phyloP scores from a whole-genome alignment of 1,140 invertebrate species.

The Drosophila guanche region DNA sequence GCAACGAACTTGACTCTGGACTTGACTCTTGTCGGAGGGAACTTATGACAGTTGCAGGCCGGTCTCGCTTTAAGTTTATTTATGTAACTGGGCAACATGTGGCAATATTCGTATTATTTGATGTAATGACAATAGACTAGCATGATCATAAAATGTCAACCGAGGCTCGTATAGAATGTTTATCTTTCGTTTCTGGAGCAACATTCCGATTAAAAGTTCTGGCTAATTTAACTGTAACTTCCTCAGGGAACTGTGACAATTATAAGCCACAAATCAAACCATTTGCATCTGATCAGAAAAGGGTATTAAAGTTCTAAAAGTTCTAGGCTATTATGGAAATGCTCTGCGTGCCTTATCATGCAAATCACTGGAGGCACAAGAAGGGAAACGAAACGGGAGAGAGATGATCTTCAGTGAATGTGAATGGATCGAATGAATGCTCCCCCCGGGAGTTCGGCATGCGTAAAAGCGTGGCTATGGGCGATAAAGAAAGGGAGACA shows the following conservation, averaged over 20 bases:
- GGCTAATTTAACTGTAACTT: slow-evolving; percentile 32
- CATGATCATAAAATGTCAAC: slow-evolving; percentile 27
- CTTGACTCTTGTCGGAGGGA: neutral
- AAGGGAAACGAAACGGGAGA: neutral
- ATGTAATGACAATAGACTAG: slow-evolving; percentile 38
- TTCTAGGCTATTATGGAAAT: slow-evolving; percentile 11
- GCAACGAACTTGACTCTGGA: slow-evolving; percentile 61
- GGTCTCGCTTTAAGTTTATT: slow-evolving; percentile 14
- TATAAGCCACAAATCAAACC: slow-evolving; percentile 37
- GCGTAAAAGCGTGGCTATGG: neutral
- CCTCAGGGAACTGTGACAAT: slow-evolving; percentile 30
- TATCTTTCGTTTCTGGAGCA: neutral
- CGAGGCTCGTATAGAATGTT: neutral
- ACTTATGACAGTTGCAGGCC: too few species aligned
- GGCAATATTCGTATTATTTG: slow-evolving; percentile 18
- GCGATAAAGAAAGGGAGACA: slow-evolving; percentile 17
- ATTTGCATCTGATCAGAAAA: slow-evolving; percentile 15
- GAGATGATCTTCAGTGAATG: slow-evolving; percentile 28
- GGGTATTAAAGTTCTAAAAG: slow-evolving; percentile 24
- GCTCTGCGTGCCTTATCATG: slow-evolving; percentile 31
- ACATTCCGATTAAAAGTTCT: slow-evolving; percentile 12
- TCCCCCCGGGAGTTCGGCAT: neutral
- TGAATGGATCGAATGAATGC: slow-evolving; percentile 44
- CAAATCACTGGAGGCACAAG: slow-evolving; percentile 24
- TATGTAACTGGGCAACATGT: slow-evolving; percentile 35